These are phyloP conservation scores for Tachina grossa DNA, from an alignment of 2,888 invertebrate species.

Conservation along the genomic window DNA sequence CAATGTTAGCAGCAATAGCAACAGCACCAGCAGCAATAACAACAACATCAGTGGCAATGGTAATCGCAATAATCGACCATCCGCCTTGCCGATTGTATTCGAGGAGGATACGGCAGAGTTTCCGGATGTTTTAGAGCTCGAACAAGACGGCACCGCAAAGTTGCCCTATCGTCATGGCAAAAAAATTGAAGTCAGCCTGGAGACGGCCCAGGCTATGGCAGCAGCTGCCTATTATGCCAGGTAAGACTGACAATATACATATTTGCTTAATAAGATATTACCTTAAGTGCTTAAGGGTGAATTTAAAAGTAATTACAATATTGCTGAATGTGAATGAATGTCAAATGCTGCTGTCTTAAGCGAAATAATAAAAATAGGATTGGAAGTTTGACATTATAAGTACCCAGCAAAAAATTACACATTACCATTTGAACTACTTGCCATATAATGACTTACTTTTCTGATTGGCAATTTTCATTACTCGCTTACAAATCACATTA, in stretches of 20 bases:
- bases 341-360: no score
- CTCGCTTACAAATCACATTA: no score
- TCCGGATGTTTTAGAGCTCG: conserved; percentile 72
- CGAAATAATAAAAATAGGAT: no score
- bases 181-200: conserved; percentile 79
- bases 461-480: no score
- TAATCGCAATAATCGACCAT: conserved; percentile 67
- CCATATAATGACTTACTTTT: no score
- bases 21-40: neutral
- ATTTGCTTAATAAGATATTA: neutral
- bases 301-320: conserved; percentile 1
- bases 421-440: no score
- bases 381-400: no score
- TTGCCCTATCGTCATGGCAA: conserved; percentile 78
- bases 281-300: neutral
- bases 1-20: conserved; percentile 41
- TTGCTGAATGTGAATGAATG: no score
- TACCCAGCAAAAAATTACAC: no score
- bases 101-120: conserved; percentile 75
- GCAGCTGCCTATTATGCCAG: conserved; percentile 80
- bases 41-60: conserved; percentile 40
- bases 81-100: conserved; percentile 75
- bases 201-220: conserved; percentile 79
- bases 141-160: conserved; percentile 75
- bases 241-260: conserved; percentile 72